Evolutionary conservation across 2,888 invertebrate genomes (phyloP).

Genomic region (Aporophyla lueneburgensis): DNA sequence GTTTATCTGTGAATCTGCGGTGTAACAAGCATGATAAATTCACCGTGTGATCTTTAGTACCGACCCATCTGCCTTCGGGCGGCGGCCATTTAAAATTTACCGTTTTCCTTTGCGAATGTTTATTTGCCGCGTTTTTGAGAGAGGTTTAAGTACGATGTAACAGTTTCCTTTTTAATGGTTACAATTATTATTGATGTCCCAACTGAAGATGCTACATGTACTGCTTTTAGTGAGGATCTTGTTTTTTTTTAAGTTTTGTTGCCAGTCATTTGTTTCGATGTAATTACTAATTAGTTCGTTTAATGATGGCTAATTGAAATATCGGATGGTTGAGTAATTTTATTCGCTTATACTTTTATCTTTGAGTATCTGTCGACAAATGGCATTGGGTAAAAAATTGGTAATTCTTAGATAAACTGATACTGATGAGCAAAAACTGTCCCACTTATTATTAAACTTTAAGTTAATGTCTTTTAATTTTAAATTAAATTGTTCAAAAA

Average conservation of each 20-base stretch:
- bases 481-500: neutral
- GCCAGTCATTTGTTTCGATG: slow-evolving; percentile 38
- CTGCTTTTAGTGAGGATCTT: slow-evolving; percentile 50
- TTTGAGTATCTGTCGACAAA: slow-evolving; percentile 27
- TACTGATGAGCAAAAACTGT: neutral
- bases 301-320: slow-evolving; percentile 51
- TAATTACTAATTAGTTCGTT: slow-evolving; percentile 57
- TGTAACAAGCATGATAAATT: slow-evolving; percentile 88
- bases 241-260: slow-evolving; percentile 43
- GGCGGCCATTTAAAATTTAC: slow-evolving; percentile 80
- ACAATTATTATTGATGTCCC: slow-evolving; percentile 65
- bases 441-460: slow-evolving; percentile 1
- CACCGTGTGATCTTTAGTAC: slow-evolving; percentile 74
- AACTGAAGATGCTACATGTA: slow-evolving; percentile 21
- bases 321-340: slow-evolving; percentile 44
- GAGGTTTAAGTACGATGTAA: slow-evolving; percentile 64
- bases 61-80: slow-evolving; percentile 79
- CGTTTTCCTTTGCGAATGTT: slow-evolving; percentile 75
- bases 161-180: slow-evolving; percentile 66
- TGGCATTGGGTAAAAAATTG: slow-evolving; percentile 13
- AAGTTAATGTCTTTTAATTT: neutral
- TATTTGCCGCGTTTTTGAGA: slow-evolving; percentile 67
- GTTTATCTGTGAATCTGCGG: slow-evolving; percentile 85
- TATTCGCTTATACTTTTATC: slow-evolving; percentile 34
- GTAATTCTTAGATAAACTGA: neutral